Conservation (phyloP, 2,888 invertebrate species). For the Cyrtodaria siliqua region DNA sequence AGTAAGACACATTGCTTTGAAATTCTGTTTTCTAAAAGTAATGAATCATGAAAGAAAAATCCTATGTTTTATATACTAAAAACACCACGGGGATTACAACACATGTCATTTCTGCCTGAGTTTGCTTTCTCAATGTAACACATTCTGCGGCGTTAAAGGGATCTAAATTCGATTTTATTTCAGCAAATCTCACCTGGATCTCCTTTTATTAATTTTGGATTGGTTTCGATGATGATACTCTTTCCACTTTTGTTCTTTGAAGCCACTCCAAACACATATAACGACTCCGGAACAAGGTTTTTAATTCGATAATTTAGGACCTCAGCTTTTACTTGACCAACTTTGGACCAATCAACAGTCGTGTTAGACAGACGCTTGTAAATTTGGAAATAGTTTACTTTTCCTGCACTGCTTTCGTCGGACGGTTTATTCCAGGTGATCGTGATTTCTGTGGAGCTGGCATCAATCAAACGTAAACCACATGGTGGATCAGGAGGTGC, state of each 20-base stretch:
- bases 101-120: too few relatives aligned
- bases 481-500: not conserved
- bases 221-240: conserved; percentile 1
- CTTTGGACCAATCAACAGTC: not conserved
- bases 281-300: not conserved
- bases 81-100: too few relatives aligned
- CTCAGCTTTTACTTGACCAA: not conserved
- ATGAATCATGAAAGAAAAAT: too few relatives aligned
- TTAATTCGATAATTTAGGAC: not conserved
- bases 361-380: not conserved
- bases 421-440: not conserved
- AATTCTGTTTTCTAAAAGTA: too few relatives aligned
- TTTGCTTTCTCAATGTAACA: too few relatives aligned
- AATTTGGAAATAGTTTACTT: not conserved
- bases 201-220: not conserved
- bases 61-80: too few relatives aligned
- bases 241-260: not conserved
- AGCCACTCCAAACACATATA: not conserved
- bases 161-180: too few relatives aligned
- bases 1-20: too few relatives aligned
- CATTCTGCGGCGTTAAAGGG: too few relatives aligned
- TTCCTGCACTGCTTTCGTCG: not conserved
- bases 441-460: not conserved
- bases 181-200: too few relatives aligned
- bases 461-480: not conserved